Conservation (phyloP, 2,797 vertebrate species). For the Chelmon rostratus region DNA sequence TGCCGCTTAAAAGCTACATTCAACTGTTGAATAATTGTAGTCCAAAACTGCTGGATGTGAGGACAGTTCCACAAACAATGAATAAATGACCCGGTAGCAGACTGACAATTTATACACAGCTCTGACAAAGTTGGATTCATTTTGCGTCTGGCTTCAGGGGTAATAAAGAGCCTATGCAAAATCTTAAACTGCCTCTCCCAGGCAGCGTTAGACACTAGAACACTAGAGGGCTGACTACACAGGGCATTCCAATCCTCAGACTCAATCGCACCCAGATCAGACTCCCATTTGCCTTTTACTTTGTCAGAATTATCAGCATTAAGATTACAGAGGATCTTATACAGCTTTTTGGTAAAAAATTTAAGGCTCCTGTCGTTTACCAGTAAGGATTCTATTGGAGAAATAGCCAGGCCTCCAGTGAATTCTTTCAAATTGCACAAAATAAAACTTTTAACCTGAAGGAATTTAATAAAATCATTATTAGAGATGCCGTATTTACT, state of each 20-base stretch:
- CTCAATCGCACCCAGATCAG: neutral
- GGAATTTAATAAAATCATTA: neutral
- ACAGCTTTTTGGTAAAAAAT: neutral
- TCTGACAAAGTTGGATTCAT: neutral
- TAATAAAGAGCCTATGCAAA: slow-evolving; percentile 1
- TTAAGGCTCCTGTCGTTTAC: neutral
- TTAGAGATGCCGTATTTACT: neutral
- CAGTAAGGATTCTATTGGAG: neutral
- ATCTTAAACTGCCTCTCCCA: slow-evolving; percentile 16
- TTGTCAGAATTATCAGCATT: neutral
- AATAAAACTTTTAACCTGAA: too few species aligned
- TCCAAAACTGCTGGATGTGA: too few species aligned
- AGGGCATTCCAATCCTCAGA: neutral
- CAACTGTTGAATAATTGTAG: neutral
- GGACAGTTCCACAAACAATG: slow-evolving; percentile 9
- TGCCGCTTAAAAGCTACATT: neutral
- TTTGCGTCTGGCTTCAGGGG: neutral
- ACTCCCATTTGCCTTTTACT: neutral
- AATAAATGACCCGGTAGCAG: neutral
- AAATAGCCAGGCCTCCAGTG: neutral
- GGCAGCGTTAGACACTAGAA: neutral
- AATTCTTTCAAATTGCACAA: neutral
- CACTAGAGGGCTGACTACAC: too few species aligned
- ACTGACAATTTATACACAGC: slow-evolving; percentile 1
- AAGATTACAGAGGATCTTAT: neutral